Evolutionary conservation across 1,140 invertebrate species (phyloP).

Genomic region (Apis dorsata): DNA sequence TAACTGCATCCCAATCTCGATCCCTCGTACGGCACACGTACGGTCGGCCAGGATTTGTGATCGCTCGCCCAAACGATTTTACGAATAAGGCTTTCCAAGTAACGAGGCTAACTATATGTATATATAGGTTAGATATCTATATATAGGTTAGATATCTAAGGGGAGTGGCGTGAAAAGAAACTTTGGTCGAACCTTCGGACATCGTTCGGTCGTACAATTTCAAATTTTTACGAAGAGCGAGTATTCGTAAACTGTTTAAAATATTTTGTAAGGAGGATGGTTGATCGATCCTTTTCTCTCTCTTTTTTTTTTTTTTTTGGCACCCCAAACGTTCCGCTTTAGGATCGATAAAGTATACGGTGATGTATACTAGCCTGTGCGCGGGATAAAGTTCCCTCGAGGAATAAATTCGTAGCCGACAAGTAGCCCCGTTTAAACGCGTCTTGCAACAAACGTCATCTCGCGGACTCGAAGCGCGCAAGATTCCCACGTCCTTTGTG

Average conservation of each 20-base stretch:
- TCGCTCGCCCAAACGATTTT: neutral
- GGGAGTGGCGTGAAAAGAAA: too few relatives aligned
- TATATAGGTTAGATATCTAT: too few relatives aligned
- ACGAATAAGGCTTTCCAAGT: too few relatives aligned
- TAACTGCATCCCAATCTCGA: constrained; percentile 24
- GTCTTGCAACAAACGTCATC: neutral
- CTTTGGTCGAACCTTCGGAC: neutral
- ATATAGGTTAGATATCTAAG: too few relatives aligned
- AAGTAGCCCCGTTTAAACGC: too few relatives aligned
- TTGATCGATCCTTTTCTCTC: neutral
- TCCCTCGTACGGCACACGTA: constrained; percentile 24
- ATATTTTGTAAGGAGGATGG: neutral
- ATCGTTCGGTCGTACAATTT: neutral
- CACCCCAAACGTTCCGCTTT: too few relatives aligned
- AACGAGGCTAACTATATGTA: too few relatives aligned
- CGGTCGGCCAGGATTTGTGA: too few relatives aligned
- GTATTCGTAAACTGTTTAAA: neutral
- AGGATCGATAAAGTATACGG: too few relatives aligned
- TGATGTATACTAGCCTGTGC: too few relatives aligned
- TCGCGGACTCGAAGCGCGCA: neutral
- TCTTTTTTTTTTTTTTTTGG: too few relatives aligned
- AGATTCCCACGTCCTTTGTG: neutral
- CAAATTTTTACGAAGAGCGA: neutral
- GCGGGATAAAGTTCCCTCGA: neutral
- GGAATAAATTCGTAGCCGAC: neutral